Evolutionary conservation across 2,888 invertebrate genomes (phyloP), one percentile per base, ranked within the genome.

Genomic region (Entomobrya multifasciata): DNA sequence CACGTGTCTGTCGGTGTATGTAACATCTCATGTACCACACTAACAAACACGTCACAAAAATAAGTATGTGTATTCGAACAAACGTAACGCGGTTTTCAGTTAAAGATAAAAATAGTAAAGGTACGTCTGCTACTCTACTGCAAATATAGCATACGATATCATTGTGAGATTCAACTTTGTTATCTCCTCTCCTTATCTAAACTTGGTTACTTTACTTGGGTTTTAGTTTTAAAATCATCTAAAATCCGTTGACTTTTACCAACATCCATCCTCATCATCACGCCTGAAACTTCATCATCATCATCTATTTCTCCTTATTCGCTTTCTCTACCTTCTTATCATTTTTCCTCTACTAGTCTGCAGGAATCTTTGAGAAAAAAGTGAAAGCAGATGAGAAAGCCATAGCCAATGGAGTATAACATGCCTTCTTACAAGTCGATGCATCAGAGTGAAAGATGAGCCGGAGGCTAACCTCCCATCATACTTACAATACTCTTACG

Each of bases 381-480:
- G 57, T 22, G 36, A 27, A 27, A 10, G 1, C 52, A 72, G 52
- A 74, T 25, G 76, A 62, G 62, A 1, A 27, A 30, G 15, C 15
- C n/a, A n/a, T 30, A 62, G 60, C 30, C 30, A 30, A 62, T 62
- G 30, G 30, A 15, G n/a, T 62, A 10, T 62, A n/a, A n/a, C 62
- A 27, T 62, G 30, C 11, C 62, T 62, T 30, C 3, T 62, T n/a
- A n/a, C n/a, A 76, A 57, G 60, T 47, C 60, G 62, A 60, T 60
- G 60, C 77, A 78, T 47, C 77, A 22, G 47, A 78, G 60, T 78
- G 77, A 78, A 62, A 78, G 62, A 25, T 78, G 60, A 60, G 62
- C 77, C 47, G 15, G 77, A 11, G 77, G 77, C 60, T 78, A 62
- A 60, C 44, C 60, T 27, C 13, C 27, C 3, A 15, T 30, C 30